Evolutionary conservation across 2,797 vertebrate species (phyloP), one percentile per base, ranked within the genome.

Genomic region (Alcedo quadribrachys): DNA sequence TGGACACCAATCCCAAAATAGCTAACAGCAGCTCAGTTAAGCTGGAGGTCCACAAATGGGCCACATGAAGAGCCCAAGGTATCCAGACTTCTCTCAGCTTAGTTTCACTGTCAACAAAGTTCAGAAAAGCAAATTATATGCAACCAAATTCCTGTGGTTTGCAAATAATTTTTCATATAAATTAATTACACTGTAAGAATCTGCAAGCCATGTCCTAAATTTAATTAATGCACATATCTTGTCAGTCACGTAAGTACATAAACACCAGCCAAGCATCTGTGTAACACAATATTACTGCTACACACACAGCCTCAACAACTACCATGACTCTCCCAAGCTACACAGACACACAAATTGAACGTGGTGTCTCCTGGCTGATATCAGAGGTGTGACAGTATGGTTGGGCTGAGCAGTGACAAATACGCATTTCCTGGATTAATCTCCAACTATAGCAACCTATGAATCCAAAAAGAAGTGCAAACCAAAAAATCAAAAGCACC

Each of bases 71-170:
- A 70, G 28, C 24, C 45, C 6, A 1, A 28, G 12, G 18, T 17
- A 30, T 8, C 67, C 6, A 67, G 53, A 33, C 50, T 22, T 51
- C 61, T 65, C 78, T 53, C 68, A 73, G 61, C 19, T 57, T 62
- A 2, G 35, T 25, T 51, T 67, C 48, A 20, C 28, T 73, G 25
- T n/a, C 65, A 61, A 11, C 8, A 55, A 75, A 25, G 55, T 15
- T 81, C 45, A 60, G 32, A 40, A 75, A 61, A 90, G 35, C 15
- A 71, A 84, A 75, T 67, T 33, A 71, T 2, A 45, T 1, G 35
- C 0, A 0, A n/a, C 3, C 3, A 1, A 58, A 76, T 50, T 80
- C 53, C 33, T 66, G 27, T 25, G n/a, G 19, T 30, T 33, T 20
- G 40, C 30, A 71, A 78, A 30, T n/a, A 28, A 14, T 13, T 60